phyloP scores from a whole-genome alignment of 2,797 vertebrate species.

The Argya squamiceps region DNA sequence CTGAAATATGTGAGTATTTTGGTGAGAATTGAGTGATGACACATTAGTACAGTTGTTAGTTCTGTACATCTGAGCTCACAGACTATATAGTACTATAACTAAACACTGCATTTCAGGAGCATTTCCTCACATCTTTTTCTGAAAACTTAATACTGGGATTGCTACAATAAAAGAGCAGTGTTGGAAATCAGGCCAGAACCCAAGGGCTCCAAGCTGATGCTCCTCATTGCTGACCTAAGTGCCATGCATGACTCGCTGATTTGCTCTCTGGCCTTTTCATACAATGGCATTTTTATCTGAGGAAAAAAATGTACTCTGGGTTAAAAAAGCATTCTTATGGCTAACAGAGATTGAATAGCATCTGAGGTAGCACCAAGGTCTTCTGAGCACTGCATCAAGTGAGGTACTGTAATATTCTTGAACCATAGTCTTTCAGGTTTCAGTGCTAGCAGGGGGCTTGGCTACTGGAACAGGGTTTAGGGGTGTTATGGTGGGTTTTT shows the following conservation, averaged over 20 bases:
- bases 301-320: neutral
- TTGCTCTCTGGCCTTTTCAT: neutral
- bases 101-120: neutral
- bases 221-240: neutral
- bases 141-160: neutral
- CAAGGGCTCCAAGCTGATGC: neutral
- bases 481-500: accelerated
- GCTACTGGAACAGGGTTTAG: neutral
- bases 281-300: neutral
- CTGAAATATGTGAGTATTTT: neutral
- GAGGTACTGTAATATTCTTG: neutral
- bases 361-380: neutral
- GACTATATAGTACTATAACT: neutral
- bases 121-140: neutral
- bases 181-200: neutral
- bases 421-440: neutral
- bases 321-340: neutral
- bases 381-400: neutral
- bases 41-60: neutral
- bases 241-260: neutral
- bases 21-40: neutral
- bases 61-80: neutral
- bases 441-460: neutral
- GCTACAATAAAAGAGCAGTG: neutral
- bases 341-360: neutral